Conservation (phyloP, 2,113 vertebrate species). For the Martes martes region DNA sequence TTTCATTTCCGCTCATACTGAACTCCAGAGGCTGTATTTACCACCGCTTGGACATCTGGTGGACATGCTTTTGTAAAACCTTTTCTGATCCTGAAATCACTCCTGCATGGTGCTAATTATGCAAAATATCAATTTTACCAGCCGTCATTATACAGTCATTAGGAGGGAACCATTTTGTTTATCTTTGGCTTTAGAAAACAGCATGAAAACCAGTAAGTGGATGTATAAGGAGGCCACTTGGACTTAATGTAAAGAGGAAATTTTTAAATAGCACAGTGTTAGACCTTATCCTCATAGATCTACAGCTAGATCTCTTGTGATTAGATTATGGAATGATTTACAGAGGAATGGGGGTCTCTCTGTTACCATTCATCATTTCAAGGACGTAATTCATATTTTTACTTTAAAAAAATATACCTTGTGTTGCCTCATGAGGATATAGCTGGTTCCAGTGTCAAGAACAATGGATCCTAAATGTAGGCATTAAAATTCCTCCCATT, state of each 20-base stretch:
- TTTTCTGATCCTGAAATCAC: slow-evolving; percentile 41
- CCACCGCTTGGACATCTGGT: not conserved
- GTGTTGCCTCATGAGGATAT: not conserved
- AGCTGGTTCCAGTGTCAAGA: not conserved
- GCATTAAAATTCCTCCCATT: slow-evolving; percentile 33
- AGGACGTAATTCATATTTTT: slow-evolving; percentile 2
- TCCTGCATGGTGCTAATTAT: slow-evolving; percentile 52
- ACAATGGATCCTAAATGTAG: not conserved
- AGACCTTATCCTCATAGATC: not conserved
- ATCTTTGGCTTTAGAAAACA: not conserved
- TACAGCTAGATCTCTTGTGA: not conserved
- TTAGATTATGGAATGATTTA: not conserved
- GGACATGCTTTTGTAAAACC: slow-evolving; percentile 24
- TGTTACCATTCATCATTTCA: not conserved
- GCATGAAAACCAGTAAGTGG: not conserved
- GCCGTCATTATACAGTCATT: not conserved
- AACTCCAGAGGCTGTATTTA: slow-evolving; percentile 23
- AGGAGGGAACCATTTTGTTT: not conserved
- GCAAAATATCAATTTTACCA: slow-evolving; percentile 49
- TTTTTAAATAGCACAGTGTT: not conserved
- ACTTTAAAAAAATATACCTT: not conserved
- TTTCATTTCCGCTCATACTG: slow-evolving; percentile 16
- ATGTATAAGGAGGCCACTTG: not conserved
- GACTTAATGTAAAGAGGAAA: not conserved
- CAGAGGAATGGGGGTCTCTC: not conserved